Percentiles rank a stretch among this genome's conserved stretches.
Evolutionary conservation across 1,140 invertebrate species (phyloP).

Genomic region (Drosophila kikkawai): DNA sequence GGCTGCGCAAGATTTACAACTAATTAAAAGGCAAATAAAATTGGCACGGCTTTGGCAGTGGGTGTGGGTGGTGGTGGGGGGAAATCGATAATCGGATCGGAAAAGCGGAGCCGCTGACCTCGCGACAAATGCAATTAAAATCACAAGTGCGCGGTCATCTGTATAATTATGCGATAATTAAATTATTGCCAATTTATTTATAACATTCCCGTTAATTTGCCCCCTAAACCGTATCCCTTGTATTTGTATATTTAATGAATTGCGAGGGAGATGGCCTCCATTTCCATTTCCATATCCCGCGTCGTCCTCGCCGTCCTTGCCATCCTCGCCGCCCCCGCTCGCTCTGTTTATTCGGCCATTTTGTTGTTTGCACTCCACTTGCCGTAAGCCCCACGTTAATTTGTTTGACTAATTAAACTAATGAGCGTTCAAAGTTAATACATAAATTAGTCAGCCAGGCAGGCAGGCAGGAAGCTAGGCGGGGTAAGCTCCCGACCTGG

Average conservation of each 20-base stretch:
- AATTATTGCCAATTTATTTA: conserved; percentile 79
- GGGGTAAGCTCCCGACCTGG: conserved; percentile 4
- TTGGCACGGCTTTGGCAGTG: background rate
- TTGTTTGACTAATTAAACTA: conserved; percentile 85
- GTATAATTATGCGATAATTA: conserved; percentile 83
- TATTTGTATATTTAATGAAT: conserved; percentile 77
- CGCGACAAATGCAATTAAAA: conserved; percentile 71
- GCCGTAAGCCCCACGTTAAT: conserved; percentile 79
- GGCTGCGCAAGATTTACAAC: conserved; percentile 69
- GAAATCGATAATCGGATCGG: conserved; percentile 60
- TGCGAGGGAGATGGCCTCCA: conserved; percentile 49
- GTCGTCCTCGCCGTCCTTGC: conserved; percentile 4
- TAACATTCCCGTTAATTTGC: conserved; percentile 38
- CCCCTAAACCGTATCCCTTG: conserved; percentile 38
- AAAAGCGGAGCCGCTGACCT: conserved; percentile 60
- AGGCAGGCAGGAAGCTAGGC: conserved; percentile 28
- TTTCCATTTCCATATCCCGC: background rate
- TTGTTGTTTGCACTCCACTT: conserved; percentile 81
- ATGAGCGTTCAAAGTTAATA: conserved; percentile 85
- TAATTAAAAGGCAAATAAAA: conserved; percentile 71
- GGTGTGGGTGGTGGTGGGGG: background rate
- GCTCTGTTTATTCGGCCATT: conserved; percentile 76
- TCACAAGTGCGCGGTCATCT: conserved; percentile 74
- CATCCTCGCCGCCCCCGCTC: background rate
- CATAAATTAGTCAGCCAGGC: conserved; percentile 76